Percentiles rank a stretch among this genome's conserved stretches.
Evolutionary conservation across 1,140 invertebrate species (phyloP).

Genomic region (Drosophila kohkoa): DNA sequence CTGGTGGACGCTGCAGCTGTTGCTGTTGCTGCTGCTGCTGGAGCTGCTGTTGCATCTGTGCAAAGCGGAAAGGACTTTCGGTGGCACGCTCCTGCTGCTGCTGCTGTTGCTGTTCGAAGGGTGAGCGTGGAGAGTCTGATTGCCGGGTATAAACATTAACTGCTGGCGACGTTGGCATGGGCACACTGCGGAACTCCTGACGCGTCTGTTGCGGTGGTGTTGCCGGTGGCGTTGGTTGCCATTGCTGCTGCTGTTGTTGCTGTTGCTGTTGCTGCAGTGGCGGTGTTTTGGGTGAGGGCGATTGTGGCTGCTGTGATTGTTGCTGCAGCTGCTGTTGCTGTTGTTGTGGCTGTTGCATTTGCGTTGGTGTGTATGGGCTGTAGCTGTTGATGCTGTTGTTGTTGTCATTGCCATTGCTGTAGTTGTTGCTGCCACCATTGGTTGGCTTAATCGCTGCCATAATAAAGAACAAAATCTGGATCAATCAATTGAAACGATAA

Average conservation of each 20-base stretch:
- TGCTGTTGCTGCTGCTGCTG: slow-evolving; percentile 41
- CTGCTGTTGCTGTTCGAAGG: slow-evolving; percentile 57
- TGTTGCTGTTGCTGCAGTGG: slow-evolving; percentile 48
- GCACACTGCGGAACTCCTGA: slow-evolving; percentile 75
- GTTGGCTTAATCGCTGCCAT: slow-evolving; percentile 53
- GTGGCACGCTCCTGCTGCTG: slow-evolving; percentile 42
- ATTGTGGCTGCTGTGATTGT: slow-evolving; percentile 50
- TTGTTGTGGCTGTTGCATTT: slow-evolving; percentile 19
- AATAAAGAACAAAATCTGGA: slow-evolving; percentile 2
- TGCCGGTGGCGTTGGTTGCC: slow-evolving; percentile 50
- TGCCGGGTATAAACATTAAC: slow-evolving; percentile 77
- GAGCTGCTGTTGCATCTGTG: slow-evolving; percentile 67
- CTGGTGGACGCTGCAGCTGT: slow-evolving; percentile 34
- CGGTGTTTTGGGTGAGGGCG: slow-evolving; percentile 49
- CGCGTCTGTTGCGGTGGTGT: slow-evolving; percentile 53
- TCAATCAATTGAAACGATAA: background rate
- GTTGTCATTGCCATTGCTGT: slow-evolving; percentile 31
- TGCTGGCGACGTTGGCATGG: slow-evolving; percentile 72
- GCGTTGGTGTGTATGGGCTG: slow-evolving; percentile 32
- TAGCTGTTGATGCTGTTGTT: slow-evolving; percentile 44
- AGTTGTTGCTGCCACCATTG: slow-evolving; percentile 36
- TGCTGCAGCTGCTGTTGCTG: slow-evolving; percentile 36
- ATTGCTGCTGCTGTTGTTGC: slow-evolving; percentile 41
- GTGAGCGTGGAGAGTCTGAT: slow-evolving; percentile 70
- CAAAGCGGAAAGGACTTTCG: slow-evolving; percentile 73